Conservation (phyloP, 2,797 vertebrate genomes). For the Xiphorhynchus erythropygius region DNA sequence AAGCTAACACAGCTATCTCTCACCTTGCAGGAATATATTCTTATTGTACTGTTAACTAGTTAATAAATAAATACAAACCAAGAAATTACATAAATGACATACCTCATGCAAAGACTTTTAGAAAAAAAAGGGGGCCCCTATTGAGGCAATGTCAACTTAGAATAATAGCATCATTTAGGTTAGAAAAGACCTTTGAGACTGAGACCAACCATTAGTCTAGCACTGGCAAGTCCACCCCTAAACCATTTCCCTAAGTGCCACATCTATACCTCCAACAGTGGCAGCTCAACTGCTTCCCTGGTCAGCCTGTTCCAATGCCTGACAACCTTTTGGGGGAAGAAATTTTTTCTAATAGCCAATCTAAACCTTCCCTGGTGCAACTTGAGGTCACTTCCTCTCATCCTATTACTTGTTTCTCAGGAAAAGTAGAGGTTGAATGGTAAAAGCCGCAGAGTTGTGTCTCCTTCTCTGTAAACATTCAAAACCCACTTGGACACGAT, state of each 20-base stretch:
- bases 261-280: neutral
- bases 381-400: neutral
- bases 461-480: neutral
- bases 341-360: neutral
- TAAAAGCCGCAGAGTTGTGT: neutral
- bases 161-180: neutral
- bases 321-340: neutral
- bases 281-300: neutral
- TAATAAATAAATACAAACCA: conserved; percentile 19
- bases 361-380: neutral
- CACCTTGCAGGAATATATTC: neutral
- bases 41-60: neutral
- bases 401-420: neutral
- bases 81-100: neutral
- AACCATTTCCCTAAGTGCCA: neutral
- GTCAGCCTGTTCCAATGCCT: neutral
- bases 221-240: neutral
- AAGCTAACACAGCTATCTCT: neutral
- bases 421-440: neutral
- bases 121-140: conserved; percentile 29
- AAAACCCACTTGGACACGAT: neutral
- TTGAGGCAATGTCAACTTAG: neutral
- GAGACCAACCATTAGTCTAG: neutral
- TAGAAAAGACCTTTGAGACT: neutral
- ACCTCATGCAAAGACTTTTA: neutral